Conservation (phyloP, 2,888 invertebrate species). For the Acleris laterana region DNA sequence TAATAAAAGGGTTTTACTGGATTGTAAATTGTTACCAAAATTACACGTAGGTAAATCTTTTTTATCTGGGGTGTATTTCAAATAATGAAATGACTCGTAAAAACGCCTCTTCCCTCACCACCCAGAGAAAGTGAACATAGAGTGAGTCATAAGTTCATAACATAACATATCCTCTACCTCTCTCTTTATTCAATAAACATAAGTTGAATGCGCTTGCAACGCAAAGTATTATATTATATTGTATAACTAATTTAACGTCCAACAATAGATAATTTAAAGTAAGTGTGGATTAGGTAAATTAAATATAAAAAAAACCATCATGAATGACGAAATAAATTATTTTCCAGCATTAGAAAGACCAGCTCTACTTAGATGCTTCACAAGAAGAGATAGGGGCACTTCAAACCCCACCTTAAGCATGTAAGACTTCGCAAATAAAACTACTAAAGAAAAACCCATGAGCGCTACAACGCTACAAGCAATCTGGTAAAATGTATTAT, state of each 20-base stretch:
- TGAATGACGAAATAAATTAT: too few species aligned
- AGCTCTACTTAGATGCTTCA: constrained; percentile 5
- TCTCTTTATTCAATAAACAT: constrained; percentile 59
- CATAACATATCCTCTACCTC: constrained; percentile 43
- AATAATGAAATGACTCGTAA: constrained; percentile 19
- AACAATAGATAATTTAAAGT: too few species aligned
- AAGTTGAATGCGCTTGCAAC: constrained; percentile 46
- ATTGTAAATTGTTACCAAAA: constrained; percentile 57
- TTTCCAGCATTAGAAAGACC: not conserved
- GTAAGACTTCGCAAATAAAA: constrained; percentile 23
- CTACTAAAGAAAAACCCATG: constrained; percentile 17
- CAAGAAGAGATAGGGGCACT: constrained; percentile 4
- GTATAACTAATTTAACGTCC: not conserved
- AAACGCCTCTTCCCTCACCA: constrained; percentile 46
- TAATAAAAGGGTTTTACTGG: constrained; percentile 54
- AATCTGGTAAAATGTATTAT: constrained; percentile 14
- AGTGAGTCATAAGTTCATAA: constrained; percentile 68
- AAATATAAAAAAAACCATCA: too few species aligned
- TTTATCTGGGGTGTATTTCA: constrained; percentile 18
- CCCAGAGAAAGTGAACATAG: constrained; percentile 72
- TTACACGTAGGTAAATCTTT: constrained; percentile 37
- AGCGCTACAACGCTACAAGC: constrained; percentile 17
- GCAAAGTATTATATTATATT: constrained; percentile 8
- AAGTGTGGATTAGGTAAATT: too few species aligned
- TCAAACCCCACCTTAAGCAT: constrained; percentile 20